These are phyloP conservation scores for Anniella stebbinsi DNA, from an alignment of 2,797 vertebrate species.

Conservation along the genomic window DNA sequence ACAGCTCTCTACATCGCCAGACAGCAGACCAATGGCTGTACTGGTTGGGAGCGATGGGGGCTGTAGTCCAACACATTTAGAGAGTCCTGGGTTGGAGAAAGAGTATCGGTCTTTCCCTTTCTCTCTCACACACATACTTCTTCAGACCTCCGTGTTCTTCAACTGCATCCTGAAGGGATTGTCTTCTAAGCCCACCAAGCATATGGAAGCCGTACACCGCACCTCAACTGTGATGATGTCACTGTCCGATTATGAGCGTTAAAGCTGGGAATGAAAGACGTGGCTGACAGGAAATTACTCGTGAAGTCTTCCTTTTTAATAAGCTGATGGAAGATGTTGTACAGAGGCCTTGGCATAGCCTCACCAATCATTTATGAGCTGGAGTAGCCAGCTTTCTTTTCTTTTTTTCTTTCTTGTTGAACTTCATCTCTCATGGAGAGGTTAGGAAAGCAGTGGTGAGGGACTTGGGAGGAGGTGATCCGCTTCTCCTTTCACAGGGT, in stretches of 20 bases:
- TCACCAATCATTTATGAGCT: neutral
- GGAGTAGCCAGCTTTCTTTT: neutral
- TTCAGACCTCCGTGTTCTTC: neutral
- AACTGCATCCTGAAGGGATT: neutral
- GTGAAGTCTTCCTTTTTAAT: neutral
- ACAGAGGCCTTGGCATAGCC: neutral
- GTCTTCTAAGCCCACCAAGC: neutral
- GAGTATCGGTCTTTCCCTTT: neutral
- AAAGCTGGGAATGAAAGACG: conserved; percentile 37
- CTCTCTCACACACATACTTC: neutral
- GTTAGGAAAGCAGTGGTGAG: neutral
- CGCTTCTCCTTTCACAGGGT: conserved; percentile 5
- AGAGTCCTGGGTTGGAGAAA: too few species aligned
- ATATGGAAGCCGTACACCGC: neutral
- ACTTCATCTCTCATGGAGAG: neutral
- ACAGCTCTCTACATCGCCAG: too few species aligned
- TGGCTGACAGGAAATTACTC: neutral
- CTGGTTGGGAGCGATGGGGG: too few species aligned
- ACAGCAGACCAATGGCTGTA: too few species aligned
- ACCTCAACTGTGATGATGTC: conserved; percentile 4
- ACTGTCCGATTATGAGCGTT: conserved; percentile 12
- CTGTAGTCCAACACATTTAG: too few species aligned
- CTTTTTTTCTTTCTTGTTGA: neutral
- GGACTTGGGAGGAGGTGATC: neutral
- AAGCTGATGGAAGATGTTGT: accelerated